Base-by-base conservation (phyloP, 2,113 vertebrate species). In the Zosterops pallidus region DNA sequence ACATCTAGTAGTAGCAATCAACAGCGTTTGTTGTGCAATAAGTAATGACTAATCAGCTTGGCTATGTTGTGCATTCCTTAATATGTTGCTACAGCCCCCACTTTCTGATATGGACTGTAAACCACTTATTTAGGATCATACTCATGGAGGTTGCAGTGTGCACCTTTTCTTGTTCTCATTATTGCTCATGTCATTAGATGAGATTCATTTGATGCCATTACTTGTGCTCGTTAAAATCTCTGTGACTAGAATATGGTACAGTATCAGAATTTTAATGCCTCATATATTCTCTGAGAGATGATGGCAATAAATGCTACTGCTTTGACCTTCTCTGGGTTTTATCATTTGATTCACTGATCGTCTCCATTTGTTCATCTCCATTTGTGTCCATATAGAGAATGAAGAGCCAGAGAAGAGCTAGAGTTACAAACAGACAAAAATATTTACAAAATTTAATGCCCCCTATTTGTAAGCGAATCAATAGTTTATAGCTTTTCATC, bases 181-280 rank as follows among this genome's bases (percentile, higher is more conserved):
- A 95, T 90, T 94, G 86, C 92, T 76, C 24, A 26, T 89, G 78
- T 72, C 93, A 78, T 92, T 96, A 94, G 86, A 75, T 62, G 52
- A 96, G 82, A 96, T 94, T 96, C 87, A 95, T 95, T 95, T 82
- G 87, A 75, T 92, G 65, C 35, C 72, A 85, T 94, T 90, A 79
- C 86, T 92, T 78, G 55, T 91, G 93, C 89, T 90, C 59, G 22
- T 97, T 97, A 96, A 86, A 95, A 89, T 91, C 85, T 95, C 97
- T 97, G 96, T 97, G 97, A 96, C 84, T 93, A 76, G 95, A 95
- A 95, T 95, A 94, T 69, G 95, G 92, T 75, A 82, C 63, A 69
- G 77, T 92, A 93, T 86, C 94, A 91, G 84, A 95, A 97, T 97
- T 96, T 95, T 94, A 96, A 96, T 97, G 96, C 87, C 72, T 96